phyloP scores from a whole-genome alignment of 37 sponge, comb jelly and placozoan species.

The Aplysina aerophoba region DNA sequence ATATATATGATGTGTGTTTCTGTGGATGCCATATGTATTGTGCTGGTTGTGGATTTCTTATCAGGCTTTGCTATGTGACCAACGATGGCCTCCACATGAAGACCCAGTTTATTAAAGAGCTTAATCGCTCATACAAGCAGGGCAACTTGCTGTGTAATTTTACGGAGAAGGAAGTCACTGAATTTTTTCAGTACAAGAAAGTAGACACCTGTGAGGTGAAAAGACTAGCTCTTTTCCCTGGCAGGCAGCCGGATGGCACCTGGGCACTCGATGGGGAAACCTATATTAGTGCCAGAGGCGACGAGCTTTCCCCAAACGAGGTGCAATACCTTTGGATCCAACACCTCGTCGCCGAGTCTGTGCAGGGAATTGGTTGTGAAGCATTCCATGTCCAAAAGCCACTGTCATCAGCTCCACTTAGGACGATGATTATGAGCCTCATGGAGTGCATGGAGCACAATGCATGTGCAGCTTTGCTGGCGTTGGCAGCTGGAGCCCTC shows the following conservation, averaged over 20 bases:
- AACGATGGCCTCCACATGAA: conserved; percentile 26
- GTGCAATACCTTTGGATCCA: conserved; percentile 13
- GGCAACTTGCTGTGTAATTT: conserved; percentile 35
- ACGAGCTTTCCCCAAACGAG: neutral
- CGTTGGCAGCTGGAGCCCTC: conserved; percentile 20
- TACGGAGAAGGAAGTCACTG: conserved; percentile 38
- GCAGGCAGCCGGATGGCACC: conserved; percentile 11
- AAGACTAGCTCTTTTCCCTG: neutral
- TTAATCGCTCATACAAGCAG: conserved; percentile 33
- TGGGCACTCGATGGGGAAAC: conserved; percentile 23
- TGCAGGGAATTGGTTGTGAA: neutral
- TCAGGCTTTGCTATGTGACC: conserved; percentile 31
- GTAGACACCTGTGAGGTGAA: neutral
- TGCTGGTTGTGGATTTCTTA: no score
- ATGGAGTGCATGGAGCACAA: conserved; percentile 22
- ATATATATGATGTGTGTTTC: no score
- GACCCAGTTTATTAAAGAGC: conserved; percentile 32
- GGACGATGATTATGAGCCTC: neutral
- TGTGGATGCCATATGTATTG: no score
- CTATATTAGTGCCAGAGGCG: conserved; percentile 20
- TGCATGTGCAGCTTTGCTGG: conserved; percentile 16
- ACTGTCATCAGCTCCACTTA: neutral
- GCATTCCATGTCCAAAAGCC: neutral
- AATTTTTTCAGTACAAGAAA: conserved; percentile 40
- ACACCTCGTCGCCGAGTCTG: conserved; percentile 21